Base-by-base conservation (phyloP, 2,113 vertebrate genomes). In the Urocitellus parryii region DNA sequence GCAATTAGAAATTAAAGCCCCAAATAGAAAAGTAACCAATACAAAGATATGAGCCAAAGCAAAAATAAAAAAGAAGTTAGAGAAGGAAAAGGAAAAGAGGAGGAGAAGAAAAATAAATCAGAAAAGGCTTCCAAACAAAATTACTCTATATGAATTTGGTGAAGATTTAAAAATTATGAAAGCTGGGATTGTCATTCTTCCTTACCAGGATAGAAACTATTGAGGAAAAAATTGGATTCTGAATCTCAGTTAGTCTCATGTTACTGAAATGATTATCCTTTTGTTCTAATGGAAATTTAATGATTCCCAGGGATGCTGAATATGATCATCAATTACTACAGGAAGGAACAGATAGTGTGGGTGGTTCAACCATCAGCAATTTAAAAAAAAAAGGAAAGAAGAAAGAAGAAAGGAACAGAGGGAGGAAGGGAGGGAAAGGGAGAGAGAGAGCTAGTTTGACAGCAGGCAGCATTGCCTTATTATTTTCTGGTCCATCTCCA, bases 171-270 rank as follows among this genome's bases (percentile, higher is more conserved):
- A 97, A 34, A 67, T 96, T 85, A 94, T 81, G 90, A 96, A 98
- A 97, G 96, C 92, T 84, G 70, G 17, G 68, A 95, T 98, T 95
- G 96, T 72, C 92, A 68, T 96, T 98, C 97, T 97, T 97, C 90
- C 93, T 97, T 95, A 96, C 96, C 89, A 97, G 96, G 96, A 97
- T 95, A 98, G 90, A 98, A 98, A 98, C 42, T 90, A 79, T 90
- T 95, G 89, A 94, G 96, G 97, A 98, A 97, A 95, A 91, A 98
- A 97, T 27, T 95, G 90, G 89, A 97, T 97, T 97, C 94, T 98
- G 93, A 61, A 87, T 98, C 86, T 98, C 96, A 90, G 70, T 98
- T 94, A 22, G 94, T 96, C 97, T 95, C 87, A 93, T 78, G 24
- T 73, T 94, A 94, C 96, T 98, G 88, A 98, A 98, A 98, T 90